Evolutionary conservation across 2,113 vertebrate species (phyloP), one percentile per base, ranked within the genome.

Genomic region (Geococcyx californianus): DNA sequence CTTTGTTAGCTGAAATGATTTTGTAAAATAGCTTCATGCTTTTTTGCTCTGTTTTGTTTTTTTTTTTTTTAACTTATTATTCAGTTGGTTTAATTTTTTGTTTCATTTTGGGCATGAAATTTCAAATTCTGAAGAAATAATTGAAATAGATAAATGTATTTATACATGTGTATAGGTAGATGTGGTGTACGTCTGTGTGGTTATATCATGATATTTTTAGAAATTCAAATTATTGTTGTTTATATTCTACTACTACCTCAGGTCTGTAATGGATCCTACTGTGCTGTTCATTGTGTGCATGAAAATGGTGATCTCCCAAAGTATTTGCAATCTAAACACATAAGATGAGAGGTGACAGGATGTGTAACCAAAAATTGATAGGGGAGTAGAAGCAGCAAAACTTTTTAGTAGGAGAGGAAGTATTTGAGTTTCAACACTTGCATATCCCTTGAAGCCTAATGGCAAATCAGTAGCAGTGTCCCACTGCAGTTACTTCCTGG

Each of bases 121-220:
- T 74, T 56, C 47, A 86, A 90, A 91, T 94, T 82, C n/a, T 84
- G 77, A 69, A 72, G 24, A 70, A 84, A 23, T n/a, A 84, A 56
- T 10, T 81, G 26, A 62, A 77, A n/a, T 4, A 76, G 24, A 31
- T 36, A 51, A 13, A 87, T 34, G 7, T 72, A 5, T 44, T 1
- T 33, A 5, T 34, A 14, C 15, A 45, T 4, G 6, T 26, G 4
- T 56, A 17, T 52, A 33, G 34, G 26, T 76, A 66, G 78, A 34
- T 54, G 19, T 66, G 29, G 38, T 0, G 0, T 82, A 83, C 1
- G 0, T 74, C 33, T 69, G 28, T 40, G 25, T 68, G 34, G 17
- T 85, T 82, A 12, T 19, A 42, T 42, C 6, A 28, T 10, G 13
- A 44, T 52, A 79, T 42, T 88, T 90, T 68, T 52, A 64, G 62